Evolutionary conservation across 2,888 invertebrate genomes (phyloP).

Genomic region (Lycocerus yunnanus): DNA sequence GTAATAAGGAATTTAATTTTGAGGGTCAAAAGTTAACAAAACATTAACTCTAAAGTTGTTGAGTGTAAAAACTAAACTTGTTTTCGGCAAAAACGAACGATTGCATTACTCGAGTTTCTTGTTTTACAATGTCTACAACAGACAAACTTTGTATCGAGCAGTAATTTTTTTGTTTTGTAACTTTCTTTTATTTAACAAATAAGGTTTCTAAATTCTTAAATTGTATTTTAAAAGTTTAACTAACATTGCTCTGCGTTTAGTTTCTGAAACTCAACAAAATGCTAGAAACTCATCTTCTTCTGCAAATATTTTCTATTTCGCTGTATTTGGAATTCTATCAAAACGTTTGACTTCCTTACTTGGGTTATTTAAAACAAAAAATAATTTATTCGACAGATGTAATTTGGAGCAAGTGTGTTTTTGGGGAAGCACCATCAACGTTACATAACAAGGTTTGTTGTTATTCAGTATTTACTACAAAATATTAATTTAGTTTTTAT

Average conservation of each 20-base stretch:
- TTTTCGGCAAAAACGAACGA: conserved; percentile 14
- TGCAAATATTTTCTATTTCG: not conserved
- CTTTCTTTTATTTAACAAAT: not conserved
- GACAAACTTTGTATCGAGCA: conserved; percentile 10
- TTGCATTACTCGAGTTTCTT: conserved; percentile 18
- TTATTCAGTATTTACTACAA: too few relatives aligned
- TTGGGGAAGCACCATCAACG: too few relatives aligned
- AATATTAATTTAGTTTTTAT: too few relatives aligned
- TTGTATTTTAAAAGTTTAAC: not conserved
- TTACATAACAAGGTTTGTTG: too few relatives aligned
- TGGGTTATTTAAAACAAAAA: not conserved
- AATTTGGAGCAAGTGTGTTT: too few relatives aligned
- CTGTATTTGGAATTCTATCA: not conserved
- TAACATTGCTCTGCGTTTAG: not conserved
- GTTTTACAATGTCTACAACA: conserved; percentile 11
- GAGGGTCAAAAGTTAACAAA: conserved; percentile 3
- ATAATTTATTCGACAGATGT: not conserved
- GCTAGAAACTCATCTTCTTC: not conserved
- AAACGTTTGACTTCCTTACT: not conserved
- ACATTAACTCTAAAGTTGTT: conserved; percentile 8
- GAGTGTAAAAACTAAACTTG: conserved; percentile 10
- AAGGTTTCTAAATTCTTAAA: not conserved
- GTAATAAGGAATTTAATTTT: conserved; percentile 3
- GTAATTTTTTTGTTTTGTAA: conserved; percentile 1
- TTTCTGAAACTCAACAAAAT: not conserved